phyloP scores from a whole-genome alignment of 2,888 invertebrate species.

The Luffia ferchaultella region DNA sequence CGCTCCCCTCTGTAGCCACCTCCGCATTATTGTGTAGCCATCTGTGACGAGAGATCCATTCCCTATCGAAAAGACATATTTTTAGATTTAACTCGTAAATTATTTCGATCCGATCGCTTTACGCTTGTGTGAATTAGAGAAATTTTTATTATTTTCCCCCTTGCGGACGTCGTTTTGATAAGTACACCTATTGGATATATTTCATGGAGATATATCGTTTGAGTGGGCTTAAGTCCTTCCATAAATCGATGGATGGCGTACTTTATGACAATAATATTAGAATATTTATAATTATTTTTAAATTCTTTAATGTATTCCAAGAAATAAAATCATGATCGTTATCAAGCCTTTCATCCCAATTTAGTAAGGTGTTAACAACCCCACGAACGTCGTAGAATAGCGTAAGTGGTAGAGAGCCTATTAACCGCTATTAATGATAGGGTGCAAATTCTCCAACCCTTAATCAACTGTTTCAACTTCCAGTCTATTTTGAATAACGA shows the following conservation, averaged over 20 bases:
- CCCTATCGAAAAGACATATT: slow-evolving; percentile 61
- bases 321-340: too few species aligned
- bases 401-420: background rate
- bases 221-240: background rate
- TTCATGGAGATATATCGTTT: background rate
- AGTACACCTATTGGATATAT: background rate
- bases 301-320: too few species aligned
- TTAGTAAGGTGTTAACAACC: background rate
- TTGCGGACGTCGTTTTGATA: background rate
- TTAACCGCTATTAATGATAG: slow-evolving; percentile 23
- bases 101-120: slow-evolving; percentile 60
- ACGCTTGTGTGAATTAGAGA: slow-evolving; percentile 58
- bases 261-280: too few species aligned
- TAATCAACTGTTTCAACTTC: slow-evolving; percentile 3
- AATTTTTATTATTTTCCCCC: slow-evolving; percentile 42
- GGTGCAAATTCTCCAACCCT: slow-evolving; percentile 16
- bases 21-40: slow-evolving; percentile 53
- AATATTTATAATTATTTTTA: too few species aligned
- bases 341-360: background rate
- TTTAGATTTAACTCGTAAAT: slow-evolving; percentile 65
- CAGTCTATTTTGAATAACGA: background rate
- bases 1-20: slow-evolving; percentile 10
- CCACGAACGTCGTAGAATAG: background rate
- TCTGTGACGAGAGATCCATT: slow-evolving; percentile 53
- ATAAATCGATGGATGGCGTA: background rate